A percentile compares a stretch with the other conserved stretches of the same genome.
phyloP scores from a whole-genome alignment of 2,797 vertebrate genomes.

The Pseudotriccus pelzelni region DNA sequence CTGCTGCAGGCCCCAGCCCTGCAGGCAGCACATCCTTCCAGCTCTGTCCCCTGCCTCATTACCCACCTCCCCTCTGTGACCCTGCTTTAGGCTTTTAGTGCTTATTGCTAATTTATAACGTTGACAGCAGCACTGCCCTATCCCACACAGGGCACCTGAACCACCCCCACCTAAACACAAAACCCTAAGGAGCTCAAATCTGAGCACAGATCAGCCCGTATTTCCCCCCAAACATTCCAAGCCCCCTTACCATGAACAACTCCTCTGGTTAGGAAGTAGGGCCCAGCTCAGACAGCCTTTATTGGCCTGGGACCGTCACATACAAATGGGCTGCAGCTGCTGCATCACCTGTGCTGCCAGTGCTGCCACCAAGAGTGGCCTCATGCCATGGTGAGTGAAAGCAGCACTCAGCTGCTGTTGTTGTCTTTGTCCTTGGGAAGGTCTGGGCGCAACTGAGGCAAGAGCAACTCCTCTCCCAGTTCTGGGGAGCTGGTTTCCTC shows the following conservation, averaged over 20 bases:
- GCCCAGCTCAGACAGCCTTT: not conserved
- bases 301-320: not conserved
- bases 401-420: not conserved
- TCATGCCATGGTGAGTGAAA: rapidly evolving
- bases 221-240: rapidly evolving
- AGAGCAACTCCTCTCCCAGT: not conserved
- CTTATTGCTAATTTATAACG: not conserved
- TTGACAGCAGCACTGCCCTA: not conserved
- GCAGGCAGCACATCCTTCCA: not conserved
- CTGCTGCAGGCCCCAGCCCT: not conserved
- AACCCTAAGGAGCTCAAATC: not conserved
- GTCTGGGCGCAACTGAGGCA: not conserved
- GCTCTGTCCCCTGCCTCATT: not conserved
- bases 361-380: not conserved
- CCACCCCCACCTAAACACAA: not conserved
- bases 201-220: not conserved
- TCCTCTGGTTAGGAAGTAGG: rapidly evolving
- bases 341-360: not conserved
- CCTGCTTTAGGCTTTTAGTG: not conserved
- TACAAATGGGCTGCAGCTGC: not conserved
- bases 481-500: not conserved
- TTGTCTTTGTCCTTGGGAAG: not conserved
- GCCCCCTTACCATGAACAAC: not conserved
- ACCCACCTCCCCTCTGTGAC: not conserved
- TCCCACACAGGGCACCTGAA: not conserved